Evolutionary conservation across 92 coral and sea anemone genomes (phyloP).

Genomic region (Micromussa lordhowensis): DNA sequence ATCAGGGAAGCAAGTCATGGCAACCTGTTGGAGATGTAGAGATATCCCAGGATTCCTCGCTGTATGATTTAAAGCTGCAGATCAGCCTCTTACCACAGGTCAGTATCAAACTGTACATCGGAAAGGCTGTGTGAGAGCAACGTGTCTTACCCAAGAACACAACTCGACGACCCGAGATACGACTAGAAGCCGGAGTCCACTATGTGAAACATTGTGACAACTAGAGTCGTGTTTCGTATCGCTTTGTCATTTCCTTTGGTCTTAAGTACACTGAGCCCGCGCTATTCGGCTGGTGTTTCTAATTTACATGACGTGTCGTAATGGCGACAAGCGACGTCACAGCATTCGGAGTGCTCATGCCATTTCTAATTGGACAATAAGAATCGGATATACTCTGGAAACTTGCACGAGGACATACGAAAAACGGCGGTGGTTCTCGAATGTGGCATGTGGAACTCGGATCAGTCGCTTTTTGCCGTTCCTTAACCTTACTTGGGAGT

Average conservation of each 20-base stretch:
- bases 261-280: background rate
- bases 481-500: too few species aligned
- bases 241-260: too few species aligned
- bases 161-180: too few species aligned
- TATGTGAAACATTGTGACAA: too few species aligned
- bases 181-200: too few species aligned
- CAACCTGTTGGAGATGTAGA: slow-evolving; percentile 65
- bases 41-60: slow-evolving; percentile 69
- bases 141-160: background rate
- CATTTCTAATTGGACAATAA: background rate
- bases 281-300: background rate
- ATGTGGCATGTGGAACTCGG: background rate
- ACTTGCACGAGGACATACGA: background rate
- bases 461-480: too few species aligned
- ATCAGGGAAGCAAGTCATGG: slow-evolving; percentile 6
- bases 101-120: background rate
- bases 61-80: slow-evolving; percentile 71
- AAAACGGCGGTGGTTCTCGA: background rate
- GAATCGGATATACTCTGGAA: background rate
- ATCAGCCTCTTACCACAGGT: slow-evolving; percentile 69
- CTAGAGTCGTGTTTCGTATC: too few species aligned
- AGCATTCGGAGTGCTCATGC: background rate
- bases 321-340: background rate
- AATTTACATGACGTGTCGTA: background rate
- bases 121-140: too few species aligned